Percentiles rank a stretch among this genome's conserved stretches.
phyloP scores from a whole-genome alignment of 2,113 vertebrate genomes.

The Pachycephala philippinensis region DNA sequence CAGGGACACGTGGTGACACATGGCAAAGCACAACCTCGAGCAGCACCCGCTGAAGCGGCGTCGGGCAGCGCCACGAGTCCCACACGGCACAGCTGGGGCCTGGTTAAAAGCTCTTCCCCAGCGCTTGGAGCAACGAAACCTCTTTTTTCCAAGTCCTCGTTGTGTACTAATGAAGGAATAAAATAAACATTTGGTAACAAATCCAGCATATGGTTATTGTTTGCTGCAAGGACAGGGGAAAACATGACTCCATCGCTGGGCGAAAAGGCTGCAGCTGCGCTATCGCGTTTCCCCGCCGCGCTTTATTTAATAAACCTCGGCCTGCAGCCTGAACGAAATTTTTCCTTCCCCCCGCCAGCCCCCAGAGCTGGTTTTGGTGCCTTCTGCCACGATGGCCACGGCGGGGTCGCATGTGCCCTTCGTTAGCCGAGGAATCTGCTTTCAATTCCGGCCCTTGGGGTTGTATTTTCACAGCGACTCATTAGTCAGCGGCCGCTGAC shows the following conservation, averaged over 20 bases:
- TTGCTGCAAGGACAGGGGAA: slow-evolving; percentile 58
- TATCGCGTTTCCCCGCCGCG: slow-evolving; percentile 41
- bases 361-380: slow-evolving; percentile 55
- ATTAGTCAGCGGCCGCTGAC: slow-evolving; percentile 75
- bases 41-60: fast-evolving
- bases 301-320: slow-evolving; percentile 63
- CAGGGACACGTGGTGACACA: fast-evolving
- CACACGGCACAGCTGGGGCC: background rate
- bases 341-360: background rate
- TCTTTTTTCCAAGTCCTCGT: background rate
- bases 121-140: background rate
- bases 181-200: slow-evolving; percentile 58
- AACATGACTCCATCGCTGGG: slow-evolving; percentile 44
- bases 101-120: background rate
- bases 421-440: slow-evolving; percentile 70
- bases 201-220: slow-evolving; percentile 69
- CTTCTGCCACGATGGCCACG: slow-evolving; percentile 40
- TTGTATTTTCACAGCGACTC: slow-evolving; percentile 69
- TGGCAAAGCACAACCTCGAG: background rate
- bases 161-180: slow-evolving; percentile 54
- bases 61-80: background rate
- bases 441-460: slow-evolving; percentile 60
- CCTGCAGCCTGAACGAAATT: slow-evolving; percentile 49
- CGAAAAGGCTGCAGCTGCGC: slow-evolving; percentile 61
- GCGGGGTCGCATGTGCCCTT: slow-evolving; percentile 63